Conservation (phyloP, 2,797 vertebrate genomes). For the Benthosema pterotum region DNA sequence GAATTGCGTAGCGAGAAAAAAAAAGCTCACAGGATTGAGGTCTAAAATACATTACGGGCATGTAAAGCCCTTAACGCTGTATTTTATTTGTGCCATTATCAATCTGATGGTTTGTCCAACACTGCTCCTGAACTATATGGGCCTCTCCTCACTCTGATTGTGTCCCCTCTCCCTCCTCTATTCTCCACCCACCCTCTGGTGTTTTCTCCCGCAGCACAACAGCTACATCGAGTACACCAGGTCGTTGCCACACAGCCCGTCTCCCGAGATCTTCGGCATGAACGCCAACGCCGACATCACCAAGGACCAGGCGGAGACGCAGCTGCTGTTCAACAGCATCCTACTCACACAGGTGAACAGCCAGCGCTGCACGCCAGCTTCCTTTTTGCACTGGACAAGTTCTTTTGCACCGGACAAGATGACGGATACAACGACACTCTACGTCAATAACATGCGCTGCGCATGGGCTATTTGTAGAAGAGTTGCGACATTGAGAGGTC, state of each 20-base stretch:
- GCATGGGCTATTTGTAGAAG: too few species aligned
- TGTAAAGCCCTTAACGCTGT: conserved; percentile 62
- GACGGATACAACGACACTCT: too few species aligned
- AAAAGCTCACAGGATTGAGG: too few species aligned
- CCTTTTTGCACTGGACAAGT: conserved; percentile 88
- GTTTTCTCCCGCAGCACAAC: conserved; percentile 72
- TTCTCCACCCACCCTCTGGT: conserved; percentile 4
- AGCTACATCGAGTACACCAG: conserved; percentile 88
- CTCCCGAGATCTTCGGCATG: conserved; percentile 89
- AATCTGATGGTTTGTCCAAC: too few species aligned
- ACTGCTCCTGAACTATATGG: too few species aligned
- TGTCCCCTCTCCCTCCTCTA: too few species aligned
- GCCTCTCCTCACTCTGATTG: too few species aligned
- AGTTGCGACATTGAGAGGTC: too few species aligned
- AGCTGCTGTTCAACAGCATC: conserved; percentile 87
- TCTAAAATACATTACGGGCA: too few species aligned
- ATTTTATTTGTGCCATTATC: conserved; percentile 88
- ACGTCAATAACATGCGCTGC: too few species aligned
- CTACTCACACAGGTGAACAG: conserved; percentile 84
- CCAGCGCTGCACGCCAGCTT: conserved; percentile 84
- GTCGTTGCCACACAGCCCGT: conserved; percentile 84
- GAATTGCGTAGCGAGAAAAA: too few species aligned
- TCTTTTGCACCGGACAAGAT: too few species aligned
- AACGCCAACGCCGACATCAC: conserved; percentile 88
- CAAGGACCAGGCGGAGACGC: conserved; percentile 89